Evolutionary conservation across 2,888 invertebrate genomes (phyloP).

Genomic region (Eupithecia pulchellata): DNA sequence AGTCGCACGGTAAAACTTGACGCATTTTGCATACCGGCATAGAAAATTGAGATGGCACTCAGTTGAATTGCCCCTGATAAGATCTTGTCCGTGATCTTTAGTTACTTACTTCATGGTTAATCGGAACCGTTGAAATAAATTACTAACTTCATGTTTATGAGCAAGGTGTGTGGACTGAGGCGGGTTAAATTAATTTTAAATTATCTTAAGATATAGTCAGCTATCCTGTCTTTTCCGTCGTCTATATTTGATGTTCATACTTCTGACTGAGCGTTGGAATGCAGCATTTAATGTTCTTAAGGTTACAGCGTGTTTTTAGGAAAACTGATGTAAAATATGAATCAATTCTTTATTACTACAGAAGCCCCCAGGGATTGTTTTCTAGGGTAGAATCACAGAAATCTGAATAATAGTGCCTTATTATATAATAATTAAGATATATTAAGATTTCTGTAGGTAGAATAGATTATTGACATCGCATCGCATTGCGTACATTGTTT

Average conservation of each 20-base stretch:
- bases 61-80: constrained; percentile 25
- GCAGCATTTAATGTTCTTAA: background rate
- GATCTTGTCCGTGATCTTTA: constrained; percentile 21
- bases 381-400: too few relatives aligned
- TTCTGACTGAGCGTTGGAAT: background rate
- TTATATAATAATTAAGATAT: too few relatives aligned
- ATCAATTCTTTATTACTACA: too few relatives aligned
- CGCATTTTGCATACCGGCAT: constrained; percentile 40
- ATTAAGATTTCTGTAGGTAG: too few relatives aligned
- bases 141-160: constrained; percentile 1
- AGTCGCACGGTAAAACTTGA: constrained; percentile 37
- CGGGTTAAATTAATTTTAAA: background rate
- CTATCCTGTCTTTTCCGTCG: background rate
- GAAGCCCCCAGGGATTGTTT: too few relatives aligned
- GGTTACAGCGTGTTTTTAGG: too few relatives aligned
- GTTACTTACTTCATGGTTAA: constrained; percentile 6
- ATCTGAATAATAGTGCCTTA: too few relatives aligned
- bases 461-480: too few relatives aligned
- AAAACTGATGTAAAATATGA: too few relatives aligned
- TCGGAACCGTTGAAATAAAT: constrained; percentile 12
- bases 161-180: constrained; percentile 1
- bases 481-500: too few relatives aligned
- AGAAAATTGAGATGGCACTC: constrained; percentile 40
- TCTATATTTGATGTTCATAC: background rate
- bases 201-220: background rate